These are phyloP conservation scores for Drosophila kanekoi DNA, from an alignment of 2,888 invertebrate species.

Conservation along the genomic window DNA sequence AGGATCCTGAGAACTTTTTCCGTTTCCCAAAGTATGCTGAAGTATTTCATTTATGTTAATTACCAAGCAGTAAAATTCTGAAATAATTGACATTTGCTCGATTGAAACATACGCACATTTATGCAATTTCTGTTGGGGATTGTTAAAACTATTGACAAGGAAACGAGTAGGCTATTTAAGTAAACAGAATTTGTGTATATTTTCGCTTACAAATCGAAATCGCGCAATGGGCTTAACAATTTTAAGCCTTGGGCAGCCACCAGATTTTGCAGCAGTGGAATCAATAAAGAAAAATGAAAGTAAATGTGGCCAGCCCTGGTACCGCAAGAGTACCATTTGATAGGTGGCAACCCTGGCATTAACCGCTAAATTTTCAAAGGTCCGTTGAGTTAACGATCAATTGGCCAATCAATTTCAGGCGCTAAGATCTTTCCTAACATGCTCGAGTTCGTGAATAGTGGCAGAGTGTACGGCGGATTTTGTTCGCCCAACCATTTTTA, in stretches of 20 bases:
- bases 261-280: not conserved
- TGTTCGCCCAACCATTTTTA: not conserved
- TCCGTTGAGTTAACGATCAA: not conserved
- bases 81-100: not conserved
- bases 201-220: not conserved
- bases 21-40: too few relatives aligned
- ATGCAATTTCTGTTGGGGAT: not conserved
- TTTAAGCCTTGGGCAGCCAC: not conserved
- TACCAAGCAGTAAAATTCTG: too few relatives aligned
- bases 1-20: too few relatives aligned
- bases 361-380: constrained; percentile 7
- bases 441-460: not conserved
- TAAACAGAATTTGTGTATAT: not conserved
- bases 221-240: not conserved
- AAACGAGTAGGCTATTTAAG: not conserved
- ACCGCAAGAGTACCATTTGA: not conserved
- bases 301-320: not conserved
- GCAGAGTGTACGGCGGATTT: not conserved
- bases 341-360: not conserved
- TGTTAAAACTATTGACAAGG: not conserved
- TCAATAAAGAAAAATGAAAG: not conserved
- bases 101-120: not conserved
- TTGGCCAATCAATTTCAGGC: not conserved
- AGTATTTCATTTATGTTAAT: too few relatives aligned
- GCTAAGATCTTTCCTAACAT: not conserved